Evolutionary conservation across 2,888 invertebrate species (phyloP), one percentile per base, ranked within the genome.

Genomic region (Platerodrilus igneus): DNA sequence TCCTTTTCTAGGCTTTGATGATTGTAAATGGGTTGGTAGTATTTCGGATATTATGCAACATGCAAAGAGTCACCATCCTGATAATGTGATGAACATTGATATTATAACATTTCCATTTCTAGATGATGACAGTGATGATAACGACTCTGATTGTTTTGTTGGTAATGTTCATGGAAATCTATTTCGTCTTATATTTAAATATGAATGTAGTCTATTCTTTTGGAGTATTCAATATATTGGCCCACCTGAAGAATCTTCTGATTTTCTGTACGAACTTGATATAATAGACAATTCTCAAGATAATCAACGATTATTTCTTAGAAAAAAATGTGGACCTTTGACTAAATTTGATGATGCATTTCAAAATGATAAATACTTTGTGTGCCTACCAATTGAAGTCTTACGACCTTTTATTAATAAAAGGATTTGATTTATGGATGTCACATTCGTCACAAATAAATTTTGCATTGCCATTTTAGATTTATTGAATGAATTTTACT

Each of bases 141-240:
- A 52, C 7, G 48, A 58, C 14, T 29, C 26, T 4, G 53, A 55
- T 22, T 57, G 54, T 37, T 62, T 52, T 32, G 47, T 64, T n/a
- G 33, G 60, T 10, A 47, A 43, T 20, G 50, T 50, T 27, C 36
- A 36, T 20, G 50, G 50, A 3, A 41, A 53, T 4, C 38, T 61
- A 4, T 65, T 65, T 36, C 56, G 55, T 33, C 16, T 65, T 28
- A 51, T 55, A 32, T 62, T 55, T 44, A 25, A 37, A 11, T 59
- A 52, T 45, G 32, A 39, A 0, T 19, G 45, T 2, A 10, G 48
- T 16, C 13, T 27, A 19, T 59, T 60, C 45, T 41, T 45, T 29
- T 64, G 60, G 58, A 38, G 53, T 8, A 41, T 62, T 32, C 64
- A 66, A 37, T 41, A 59, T 4, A 40, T 63, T 5, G 62, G 62